These are phyloP conservation scores for Chalcis sispes DNA, from an alignment of 2,888 invertebrate genomes.

Conservation along the genomic window DNA sequence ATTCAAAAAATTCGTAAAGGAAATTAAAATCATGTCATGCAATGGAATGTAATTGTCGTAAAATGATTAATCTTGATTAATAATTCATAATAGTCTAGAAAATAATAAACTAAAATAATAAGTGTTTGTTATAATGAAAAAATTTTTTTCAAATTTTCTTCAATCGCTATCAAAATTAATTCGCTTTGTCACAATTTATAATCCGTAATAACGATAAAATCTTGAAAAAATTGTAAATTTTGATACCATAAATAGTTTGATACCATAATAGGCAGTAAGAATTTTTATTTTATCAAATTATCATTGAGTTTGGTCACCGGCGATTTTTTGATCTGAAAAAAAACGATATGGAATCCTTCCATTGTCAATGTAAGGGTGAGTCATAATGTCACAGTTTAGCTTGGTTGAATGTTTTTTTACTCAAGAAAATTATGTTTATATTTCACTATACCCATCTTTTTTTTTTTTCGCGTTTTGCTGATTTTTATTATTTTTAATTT, in stretches of 20 bases:
- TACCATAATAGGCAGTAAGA: background rate
- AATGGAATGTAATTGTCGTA: too few species aligned
- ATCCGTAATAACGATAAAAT: conserved; percentile 11
- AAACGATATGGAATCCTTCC: conserved; percentile 35
- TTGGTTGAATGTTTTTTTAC: conserved; percentile 8
- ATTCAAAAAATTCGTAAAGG: too few species aligned
- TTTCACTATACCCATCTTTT: background rate
- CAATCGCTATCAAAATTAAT: conserved; percentile 9
- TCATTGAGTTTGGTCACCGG: conserved; percentile 26
- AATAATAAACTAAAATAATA: background rate
- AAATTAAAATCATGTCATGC: too few species aligned
- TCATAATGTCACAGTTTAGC: conserved; percentile 28
- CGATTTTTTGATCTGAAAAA: conserved; percentile 35
- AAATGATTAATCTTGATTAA: background rate
- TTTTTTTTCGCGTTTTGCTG: background rate
- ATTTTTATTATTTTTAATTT: background rate
- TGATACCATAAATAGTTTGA: conserved; percentile 46
- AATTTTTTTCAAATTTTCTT: background rate
- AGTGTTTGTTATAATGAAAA: background rate
- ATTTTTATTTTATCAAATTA: conserved; percentile 37
- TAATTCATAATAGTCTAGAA: background rate
- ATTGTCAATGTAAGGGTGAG: conserved; percentile 39
- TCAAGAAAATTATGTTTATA: conserved; percentile 6
- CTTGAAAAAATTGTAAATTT: conserved; percentile 36
- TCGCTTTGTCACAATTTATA: conserved; percentile 27